Base-by-base conservation (phyloP, 2,113 vertebrate species). In the Triplophysa tibetana region DNA sequence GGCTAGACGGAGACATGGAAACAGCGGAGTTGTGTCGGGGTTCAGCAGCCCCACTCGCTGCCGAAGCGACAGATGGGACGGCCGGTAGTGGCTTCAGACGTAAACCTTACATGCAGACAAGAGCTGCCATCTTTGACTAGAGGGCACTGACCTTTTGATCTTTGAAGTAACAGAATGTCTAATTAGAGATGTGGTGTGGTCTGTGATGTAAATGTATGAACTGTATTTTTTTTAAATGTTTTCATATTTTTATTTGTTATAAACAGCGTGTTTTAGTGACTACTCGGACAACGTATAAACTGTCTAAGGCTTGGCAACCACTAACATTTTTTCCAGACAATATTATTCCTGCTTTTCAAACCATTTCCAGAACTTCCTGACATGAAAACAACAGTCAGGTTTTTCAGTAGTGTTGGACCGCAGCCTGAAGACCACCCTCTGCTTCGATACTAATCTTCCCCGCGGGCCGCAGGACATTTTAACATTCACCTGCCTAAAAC, bases 1-100 rank as follows among this genome's bases (percentile, higher is more conserved):
- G 80, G 86, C 86, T 89, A 87, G 89, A 85, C 87, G 77, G 76
- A 75, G 64, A 82, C 70, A 52, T n/a, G 33, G 64, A 54, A 64
- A 17, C 81, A 77, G 75, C 2, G 64, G 84, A 84, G 80, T 67
- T 19, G 54, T 33, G 72, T 45, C 68, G 52, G 9, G 43, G 86
- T 86, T 82, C 54, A 66, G 41, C 19, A 56, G 26, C 69, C 14
- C 75, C n/a, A 45, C 50, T 23, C 50, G 17, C 38, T 61, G 6
- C 58, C 33, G 65, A 58, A 60, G 80, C 75, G 80, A 80, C 65
- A 52, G 69, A 77, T 58, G 64, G 78, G 61, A 77, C 64, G 54
- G 63, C 67, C 64, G 24, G 82, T 67, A 19, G 62, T 24, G 81
- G 83, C 85, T 88, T 82, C 85, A 84, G 86, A 88, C 85, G 83